phyloP scores from a whole-genome alignment of 2,113 vertebrate species.

The Pardalotus punctatus region DNA sequence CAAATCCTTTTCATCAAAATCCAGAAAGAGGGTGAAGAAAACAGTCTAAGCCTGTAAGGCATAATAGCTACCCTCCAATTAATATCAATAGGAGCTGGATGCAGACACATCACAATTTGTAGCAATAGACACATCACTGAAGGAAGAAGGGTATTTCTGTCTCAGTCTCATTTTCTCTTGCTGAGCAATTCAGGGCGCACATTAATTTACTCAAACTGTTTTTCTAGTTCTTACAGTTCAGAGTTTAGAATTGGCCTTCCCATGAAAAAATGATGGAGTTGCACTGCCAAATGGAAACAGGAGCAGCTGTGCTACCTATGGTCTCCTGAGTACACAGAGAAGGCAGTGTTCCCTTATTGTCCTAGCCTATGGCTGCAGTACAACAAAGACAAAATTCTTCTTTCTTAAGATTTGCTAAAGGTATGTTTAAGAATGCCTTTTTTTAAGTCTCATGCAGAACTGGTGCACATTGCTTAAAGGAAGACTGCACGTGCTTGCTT shows the following conservation, averaged over 20 bases:
- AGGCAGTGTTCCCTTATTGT: not conserved
- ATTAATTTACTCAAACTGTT: not conserved
- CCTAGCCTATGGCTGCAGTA: not conserved
- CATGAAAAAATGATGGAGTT: not conserved
- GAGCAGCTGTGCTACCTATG: not conserved
- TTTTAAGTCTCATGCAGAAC: not conserved
- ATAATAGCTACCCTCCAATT: not conserved
- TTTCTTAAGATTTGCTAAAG: not conserved
- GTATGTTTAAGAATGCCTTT: not conserved
- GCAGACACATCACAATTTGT: not conserved
- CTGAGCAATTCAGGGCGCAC: not conserved
- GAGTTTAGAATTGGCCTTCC: not conserved
- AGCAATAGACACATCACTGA: not conserved
- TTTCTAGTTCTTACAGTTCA: not conserved
- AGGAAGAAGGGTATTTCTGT: not conserved
- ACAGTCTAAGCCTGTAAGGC: not conserved
- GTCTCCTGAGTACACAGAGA: not conserved
- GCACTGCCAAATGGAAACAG: not conserved
- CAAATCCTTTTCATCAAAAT: not conserved
- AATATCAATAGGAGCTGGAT: not conserved
- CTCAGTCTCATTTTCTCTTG: not conserved
- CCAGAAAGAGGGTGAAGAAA: not conserved
- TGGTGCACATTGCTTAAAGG: not conserved
- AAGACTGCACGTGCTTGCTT: rapidly evolving
- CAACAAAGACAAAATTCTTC: not conserved